phyloP scores from a whole-genome alignment of 2,113 vertebrate species.

The Labeo rohita region DNA sequence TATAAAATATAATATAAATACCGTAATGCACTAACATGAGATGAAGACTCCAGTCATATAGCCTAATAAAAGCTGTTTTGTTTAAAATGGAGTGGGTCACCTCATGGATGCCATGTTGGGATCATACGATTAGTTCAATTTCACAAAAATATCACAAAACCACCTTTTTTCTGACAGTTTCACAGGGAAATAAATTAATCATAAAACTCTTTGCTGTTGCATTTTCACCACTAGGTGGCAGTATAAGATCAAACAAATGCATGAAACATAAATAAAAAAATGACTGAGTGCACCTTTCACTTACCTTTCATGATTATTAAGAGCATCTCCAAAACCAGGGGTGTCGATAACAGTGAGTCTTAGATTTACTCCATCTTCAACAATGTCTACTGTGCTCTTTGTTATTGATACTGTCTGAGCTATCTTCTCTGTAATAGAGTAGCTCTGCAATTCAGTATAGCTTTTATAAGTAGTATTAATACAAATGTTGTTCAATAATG shows the following conservation, averaged over 20 bases:
- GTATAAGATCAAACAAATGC: neutral
- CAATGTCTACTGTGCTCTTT: slow-evolving; percentile 87
- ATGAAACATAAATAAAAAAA: neutral
- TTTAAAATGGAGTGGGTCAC: too few relatives aligned
- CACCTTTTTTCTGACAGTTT: neutral
- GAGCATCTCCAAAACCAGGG: slow-evolving; percentile 76
- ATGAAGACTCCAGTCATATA: neutral
- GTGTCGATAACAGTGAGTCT: slow-evolving; percentile 77
- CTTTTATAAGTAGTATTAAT: neutral
- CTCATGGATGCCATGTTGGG: too few relatives aligned
- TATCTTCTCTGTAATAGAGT: slow-evolving; percentile 68
- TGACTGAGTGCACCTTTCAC: neutral
- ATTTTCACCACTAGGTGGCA: neutral
- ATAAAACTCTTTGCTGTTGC: neutral
- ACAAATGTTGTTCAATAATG: neutral
- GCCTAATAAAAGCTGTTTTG: neutral
- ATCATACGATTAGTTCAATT: neutral
- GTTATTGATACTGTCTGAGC: slow-evolving; percentile 68
- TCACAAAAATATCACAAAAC: neutral
- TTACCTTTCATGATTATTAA: slow-evolving; percentile 70
- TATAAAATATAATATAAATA: too few relatives aligned
- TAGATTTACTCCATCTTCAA: slow-evolving; percentile 87
- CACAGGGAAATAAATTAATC: neutral
- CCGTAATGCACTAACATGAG: too few relatives aligned
- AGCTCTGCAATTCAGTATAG: neutral